Conservation (phyloP, 2,888 invertebrate genomes). For the Platycheirus rosarum region DNA sequence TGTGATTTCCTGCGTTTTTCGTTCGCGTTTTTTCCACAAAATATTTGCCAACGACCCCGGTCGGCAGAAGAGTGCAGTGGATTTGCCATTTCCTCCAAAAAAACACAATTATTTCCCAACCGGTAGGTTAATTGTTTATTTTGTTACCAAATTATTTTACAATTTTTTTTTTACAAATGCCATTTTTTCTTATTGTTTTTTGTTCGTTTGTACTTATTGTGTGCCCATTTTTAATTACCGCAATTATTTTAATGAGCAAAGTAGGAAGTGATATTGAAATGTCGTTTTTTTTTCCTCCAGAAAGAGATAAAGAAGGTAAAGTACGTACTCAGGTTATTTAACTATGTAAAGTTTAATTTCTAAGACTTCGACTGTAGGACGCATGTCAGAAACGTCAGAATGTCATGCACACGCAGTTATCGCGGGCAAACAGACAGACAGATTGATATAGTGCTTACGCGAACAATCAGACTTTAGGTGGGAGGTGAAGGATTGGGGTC, state of each 20-base stretch:
- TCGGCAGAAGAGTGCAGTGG: constrained; percentile 17
- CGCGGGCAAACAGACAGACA: constrained; percentile 18
- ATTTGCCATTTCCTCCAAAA: neutral
- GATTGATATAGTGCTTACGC: constrained; percentile 18
- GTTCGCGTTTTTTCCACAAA: constrained; percentile 38
- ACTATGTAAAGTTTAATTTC: constrained; percentile 32
- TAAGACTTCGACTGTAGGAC: constrained; percentile 62
- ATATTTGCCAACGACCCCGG: constrained; percentile 33
- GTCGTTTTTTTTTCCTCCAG: neutral
- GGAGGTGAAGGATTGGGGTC: constrained; percentile 65
- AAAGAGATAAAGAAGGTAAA: neutral
- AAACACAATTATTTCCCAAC: constrained; percentile 68
- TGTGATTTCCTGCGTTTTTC: constrained; percentile 46
- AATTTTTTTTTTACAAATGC: constrained; percentile 45
- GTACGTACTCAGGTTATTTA: constrained; percentile 41
- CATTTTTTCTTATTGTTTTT: constrained; percentile 4
- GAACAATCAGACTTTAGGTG: constrained; percentile 59
- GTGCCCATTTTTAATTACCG: constrained; percentile 67
- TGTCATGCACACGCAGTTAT: constrained; percentile 61
- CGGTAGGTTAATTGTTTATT: constrained; percentile 69
- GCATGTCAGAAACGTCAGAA: constrained; percentile 57
- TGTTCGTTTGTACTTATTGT: constrained; percentile 26
- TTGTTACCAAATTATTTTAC: constrained; percentile 30
- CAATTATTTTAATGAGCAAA: constrained; percentile 66
- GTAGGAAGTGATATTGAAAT: constrained; percentile 64